Conservation (phyloP, 2,888 invertebrate species). For the Ischnus inquisitorius region DNA sequence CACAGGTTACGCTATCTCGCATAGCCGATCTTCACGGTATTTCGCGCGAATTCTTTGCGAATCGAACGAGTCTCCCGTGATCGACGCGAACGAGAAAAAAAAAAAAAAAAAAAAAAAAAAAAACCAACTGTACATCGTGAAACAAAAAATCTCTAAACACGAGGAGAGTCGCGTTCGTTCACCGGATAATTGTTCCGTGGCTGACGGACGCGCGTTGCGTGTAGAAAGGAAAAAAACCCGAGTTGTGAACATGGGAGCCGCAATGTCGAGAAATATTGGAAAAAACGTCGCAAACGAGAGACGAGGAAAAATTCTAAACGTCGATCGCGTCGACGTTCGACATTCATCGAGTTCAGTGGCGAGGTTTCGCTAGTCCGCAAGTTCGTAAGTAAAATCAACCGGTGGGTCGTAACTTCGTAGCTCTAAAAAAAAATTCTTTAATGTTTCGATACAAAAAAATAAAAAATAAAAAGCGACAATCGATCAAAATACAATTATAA, state of each 20-base stretch:
- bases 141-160: background rate
- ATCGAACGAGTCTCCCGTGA: slow-evolving; percentile 11
- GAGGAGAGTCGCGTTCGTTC: slow-evolving; percentile 10
- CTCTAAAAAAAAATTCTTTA: too few species aligned
- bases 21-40: slow-evolving; percentile 19
- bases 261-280: background rate
- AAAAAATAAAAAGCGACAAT: background rate
- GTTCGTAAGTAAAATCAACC: background rate
- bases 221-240: too few species aligned
- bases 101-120: background rate
- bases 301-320: slow-evolving; percentile 24
- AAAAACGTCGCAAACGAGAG: slow-evolving; percentile 14
- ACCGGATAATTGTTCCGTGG: background rate
- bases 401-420: background rate
- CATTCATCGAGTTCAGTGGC: slow-evolving; percentile 56
- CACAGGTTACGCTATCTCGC: slow-evolving; percentile 19
- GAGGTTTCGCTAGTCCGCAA: slow-evolving; percentile 13
- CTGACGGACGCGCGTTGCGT: background rate
- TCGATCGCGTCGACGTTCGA: slow-evolving; percentile 43
- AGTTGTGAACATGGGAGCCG: background rate
- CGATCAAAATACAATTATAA: background rate
- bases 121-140: background rate
- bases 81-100: background rate
- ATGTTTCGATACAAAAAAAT: too few species aligned
- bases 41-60: slow-evolving; percentile 18